These are phyloP conservation scores for Parauchenoglanis ngamensis DNA, from an alignment of 2,797 vertebrate species.

Conservation along the genomic window DNA sequence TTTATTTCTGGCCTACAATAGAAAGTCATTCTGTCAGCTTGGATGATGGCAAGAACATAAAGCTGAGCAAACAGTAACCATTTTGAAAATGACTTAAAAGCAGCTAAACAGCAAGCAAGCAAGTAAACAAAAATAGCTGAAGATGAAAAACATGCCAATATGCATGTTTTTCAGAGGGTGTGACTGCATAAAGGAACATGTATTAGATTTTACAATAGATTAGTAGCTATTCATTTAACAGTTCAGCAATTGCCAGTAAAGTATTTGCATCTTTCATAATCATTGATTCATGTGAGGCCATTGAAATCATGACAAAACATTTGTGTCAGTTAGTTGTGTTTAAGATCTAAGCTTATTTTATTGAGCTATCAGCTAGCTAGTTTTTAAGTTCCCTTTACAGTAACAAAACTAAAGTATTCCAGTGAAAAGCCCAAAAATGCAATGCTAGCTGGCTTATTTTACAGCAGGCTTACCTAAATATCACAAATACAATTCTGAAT, in stretches of 20 bases:
- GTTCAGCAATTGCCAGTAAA: background rate
- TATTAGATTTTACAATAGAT: background rate
- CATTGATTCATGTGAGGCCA: background rate
- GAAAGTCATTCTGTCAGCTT: background rate
- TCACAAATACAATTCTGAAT: background rate
- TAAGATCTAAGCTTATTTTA: background rate
- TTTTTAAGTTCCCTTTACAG: background rate
- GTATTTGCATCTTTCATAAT: background rate
- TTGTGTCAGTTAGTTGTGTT: background rate
- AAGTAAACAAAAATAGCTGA: background rate
- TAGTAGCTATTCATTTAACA: background rate
- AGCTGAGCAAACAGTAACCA: background rate
- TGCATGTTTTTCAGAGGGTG: background rate
- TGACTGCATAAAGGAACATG: background rate
- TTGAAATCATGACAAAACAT: background rate
- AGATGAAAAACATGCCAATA: background rate
- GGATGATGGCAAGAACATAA: background rate
- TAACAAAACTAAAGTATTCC: background rate
- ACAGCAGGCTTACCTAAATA: background rate
- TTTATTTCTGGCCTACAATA: slow-evolving; percentile 1
- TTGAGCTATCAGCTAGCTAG: background rate
- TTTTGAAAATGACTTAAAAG: background rate
- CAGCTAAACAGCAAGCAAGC: background rate
- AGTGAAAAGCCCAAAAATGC: background rate
- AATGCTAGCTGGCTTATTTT: background rate